phyloP scores from a whole-genome alignment of 2,888 invertebrate species.

The Meteorus colon region DNA sequence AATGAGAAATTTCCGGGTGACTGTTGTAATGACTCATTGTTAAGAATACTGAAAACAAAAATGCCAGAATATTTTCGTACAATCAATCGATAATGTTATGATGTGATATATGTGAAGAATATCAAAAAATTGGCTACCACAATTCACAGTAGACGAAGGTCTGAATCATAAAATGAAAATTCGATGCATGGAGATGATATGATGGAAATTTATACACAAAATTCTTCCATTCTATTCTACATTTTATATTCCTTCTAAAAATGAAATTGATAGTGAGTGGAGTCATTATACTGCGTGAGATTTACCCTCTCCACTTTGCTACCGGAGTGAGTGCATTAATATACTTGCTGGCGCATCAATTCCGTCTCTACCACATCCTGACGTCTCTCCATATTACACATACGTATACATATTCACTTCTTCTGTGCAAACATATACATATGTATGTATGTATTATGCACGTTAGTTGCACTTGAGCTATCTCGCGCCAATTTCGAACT shows the following conservation, averaged over 20 bases:
- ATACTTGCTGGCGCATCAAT: neutral
- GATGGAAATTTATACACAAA: too few relatives aligned
- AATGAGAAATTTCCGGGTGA: neutral
- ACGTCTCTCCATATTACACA: neutral
- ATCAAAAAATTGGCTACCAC: too few relatives aligned
- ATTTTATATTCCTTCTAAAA: neutral
- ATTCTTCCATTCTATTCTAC: too few relatives aligned
- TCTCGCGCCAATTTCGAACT: slow-evolving; percentile 27
- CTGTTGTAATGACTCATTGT: neutral
- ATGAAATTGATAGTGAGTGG: neutral
- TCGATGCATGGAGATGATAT: too few relatives aligned
- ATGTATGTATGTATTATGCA: neutral
- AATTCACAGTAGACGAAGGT: too few relatives aligned
- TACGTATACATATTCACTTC: slow-evolving; percentile 1
- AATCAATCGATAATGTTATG: too few relatives aligned
- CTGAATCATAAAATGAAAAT: too few relatives aligned
- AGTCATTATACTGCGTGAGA: neutral
- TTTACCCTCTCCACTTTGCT: neutral
- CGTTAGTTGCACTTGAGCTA: neutral
- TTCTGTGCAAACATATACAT: neutral
- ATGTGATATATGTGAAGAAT: too few relatives aligned
- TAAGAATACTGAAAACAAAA: neutral
- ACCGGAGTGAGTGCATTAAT: neutral
- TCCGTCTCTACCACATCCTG: neutral
- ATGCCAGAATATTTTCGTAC: too few relatives aligned